phyloP scores from a whole-genome alignment of 2,113 vertebrate genomes.

The Cebidichthys violaceus region DNA sequence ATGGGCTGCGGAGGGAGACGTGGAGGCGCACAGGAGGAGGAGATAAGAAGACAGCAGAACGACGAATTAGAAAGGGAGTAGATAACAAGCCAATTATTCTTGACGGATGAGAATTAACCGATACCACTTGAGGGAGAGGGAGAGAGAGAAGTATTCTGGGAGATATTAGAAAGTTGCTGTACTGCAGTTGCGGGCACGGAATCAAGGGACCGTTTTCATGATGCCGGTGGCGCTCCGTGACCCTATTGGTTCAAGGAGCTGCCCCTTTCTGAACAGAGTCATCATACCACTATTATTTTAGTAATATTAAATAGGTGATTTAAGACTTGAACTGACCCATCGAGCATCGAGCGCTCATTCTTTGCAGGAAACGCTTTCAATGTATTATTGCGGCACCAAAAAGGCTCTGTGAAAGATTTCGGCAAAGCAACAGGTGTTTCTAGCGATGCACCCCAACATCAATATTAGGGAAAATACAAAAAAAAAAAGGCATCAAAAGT shows the following conservation, averaged over 20 bases:
- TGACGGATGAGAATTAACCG: slow-evolving; percentile 48
- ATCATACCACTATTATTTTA: not conserved
- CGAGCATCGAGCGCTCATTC: not conserved
- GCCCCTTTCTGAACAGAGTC: not conserved
- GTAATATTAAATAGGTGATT: not conserved
- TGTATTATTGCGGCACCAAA: too few relatives aligned
- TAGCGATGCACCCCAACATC: not conserved
- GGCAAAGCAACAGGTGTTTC: not conserved
- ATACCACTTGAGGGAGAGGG: not conserved
- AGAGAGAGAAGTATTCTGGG: slow-evolving; percentile 7
- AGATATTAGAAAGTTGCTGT: not conserved
- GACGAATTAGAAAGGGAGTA: slow-evolving; percentile 23
- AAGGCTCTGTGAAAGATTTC: not conserved
- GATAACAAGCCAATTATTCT: slow-evolving; percentile 67
- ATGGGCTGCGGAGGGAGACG: slow-evolving; percentile 86
- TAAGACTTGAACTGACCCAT: not conserved
- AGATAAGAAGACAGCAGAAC: slow-evolving; percentile 37
- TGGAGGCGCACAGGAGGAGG: slow-evolving; percentile 15
- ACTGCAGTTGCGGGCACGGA: not conserved
- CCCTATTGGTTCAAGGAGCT: not conserved
- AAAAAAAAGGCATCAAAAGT: not conserved
- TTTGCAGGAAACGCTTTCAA: not conserved
- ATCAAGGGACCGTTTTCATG: not conserved
- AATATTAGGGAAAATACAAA: not conserved
- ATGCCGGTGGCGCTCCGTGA: not conserved